A percentile compares a stretch with the other conserved stretches of the same genome.
These are phyloP conservation scores for Lucifuga dentata DNA, from an alignment of 2,113 vertebrate genomes.

Conservation along the genomic window DNA sequence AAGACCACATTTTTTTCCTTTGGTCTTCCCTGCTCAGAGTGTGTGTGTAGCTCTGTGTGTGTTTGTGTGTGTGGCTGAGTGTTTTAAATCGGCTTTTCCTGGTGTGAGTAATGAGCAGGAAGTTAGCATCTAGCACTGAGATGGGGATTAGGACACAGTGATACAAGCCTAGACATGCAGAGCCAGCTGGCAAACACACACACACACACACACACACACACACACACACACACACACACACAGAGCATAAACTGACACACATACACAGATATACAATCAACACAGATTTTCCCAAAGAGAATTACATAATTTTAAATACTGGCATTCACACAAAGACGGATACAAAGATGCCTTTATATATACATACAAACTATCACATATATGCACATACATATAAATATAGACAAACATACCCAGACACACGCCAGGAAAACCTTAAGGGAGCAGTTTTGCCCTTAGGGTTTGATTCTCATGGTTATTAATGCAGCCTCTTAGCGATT, in stretches of 20 bases:
- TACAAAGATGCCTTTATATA: not conserved
- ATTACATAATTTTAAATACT: not conserved
- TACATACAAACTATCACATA: not conserved
- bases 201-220: constrained; percentile 15
- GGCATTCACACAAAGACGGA: not conserved
- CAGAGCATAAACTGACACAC: too few relatives aligned
- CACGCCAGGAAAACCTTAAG: not conserved
- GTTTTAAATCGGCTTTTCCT: constrained; percentile 58
- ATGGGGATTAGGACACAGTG: constrained; percentile 69
- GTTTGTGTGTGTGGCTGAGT: constrained; percentile 12
- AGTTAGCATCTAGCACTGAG: constrained; percentile 54
- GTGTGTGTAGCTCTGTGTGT: constrained; percentile 6
- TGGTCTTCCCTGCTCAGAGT: not conserved
- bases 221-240: not conserved
- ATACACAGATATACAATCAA: not conserved
- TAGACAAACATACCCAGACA: not conserved
- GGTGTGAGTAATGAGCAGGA: constrained; percentile 69
- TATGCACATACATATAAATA: not conserved
- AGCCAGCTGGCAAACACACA: constrained; percentile 41
- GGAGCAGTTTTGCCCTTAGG: constrained; percentile 14
- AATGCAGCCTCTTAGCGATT: constrained; percentile 12
- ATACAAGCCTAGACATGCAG: constrained; percentile 66
- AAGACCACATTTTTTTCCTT: too few relatives aligned
- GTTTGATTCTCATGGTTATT: constrained; percentile 22
- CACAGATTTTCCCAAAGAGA: not conserved